Percentiles rank a stretch among this genome's conserved stretches.
Evolutionary conservation across 2,888 invertebrate genomes (phyloP).

Genomic region (Clunio marinus): DNA sequence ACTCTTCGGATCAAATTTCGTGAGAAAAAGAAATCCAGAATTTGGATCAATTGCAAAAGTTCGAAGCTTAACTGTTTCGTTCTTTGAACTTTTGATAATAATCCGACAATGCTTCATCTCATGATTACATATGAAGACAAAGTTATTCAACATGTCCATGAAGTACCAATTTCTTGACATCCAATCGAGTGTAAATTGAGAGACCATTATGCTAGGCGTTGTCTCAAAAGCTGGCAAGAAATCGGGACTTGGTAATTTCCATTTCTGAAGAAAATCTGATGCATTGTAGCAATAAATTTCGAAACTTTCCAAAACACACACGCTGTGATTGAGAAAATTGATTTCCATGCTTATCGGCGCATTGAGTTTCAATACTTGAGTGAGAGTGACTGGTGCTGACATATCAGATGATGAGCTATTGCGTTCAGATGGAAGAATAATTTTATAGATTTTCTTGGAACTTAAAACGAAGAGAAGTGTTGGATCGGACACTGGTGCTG

Average conservation of each 20-base stretch:
- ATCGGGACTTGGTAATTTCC: slow-evolving; percentile 25
- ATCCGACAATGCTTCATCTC: slow-evolving; percentile 63
- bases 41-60: slow-evolving; percentile 76
- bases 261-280: slow-evolving; percentile 29
- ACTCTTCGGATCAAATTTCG: slow-evolving; percentile 61
- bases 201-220: slow-evolving; percentile 51
- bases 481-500: not conserved
- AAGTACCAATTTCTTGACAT: slow-evolving; percentile 82
- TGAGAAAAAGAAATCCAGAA: slow-evolving; percentile 67
- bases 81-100: slow-evolving; percentile 57
- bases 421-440: not conserved
- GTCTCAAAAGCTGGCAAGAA: not conserved
- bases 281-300: slow-evolving; percentile 36
- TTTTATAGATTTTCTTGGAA: slow-evolving; percentile 27
- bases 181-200: slow-evolving; percentile 79
- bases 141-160: slow-evolving; percentile 63
- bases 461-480: slow-evolving; percentile 3
- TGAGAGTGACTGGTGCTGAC: slow-evolving; percentile 62
- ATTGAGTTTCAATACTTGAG: slow-evolving; percentile 49
- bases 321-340: not conserved
- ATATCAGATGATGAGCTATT: not conserved
- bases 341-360: slow-evolving; percentile 27
- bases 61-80: slow-evolving; percentile 62
- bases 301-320: slow-evolving; percentile 28
- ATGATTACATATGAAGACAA: slow-evolving; percentile 66